Evolutionary conservation across 2,888 invertebrate species (phyloP).

Genomic region (Dorcus parallelipipedus): DNA sequence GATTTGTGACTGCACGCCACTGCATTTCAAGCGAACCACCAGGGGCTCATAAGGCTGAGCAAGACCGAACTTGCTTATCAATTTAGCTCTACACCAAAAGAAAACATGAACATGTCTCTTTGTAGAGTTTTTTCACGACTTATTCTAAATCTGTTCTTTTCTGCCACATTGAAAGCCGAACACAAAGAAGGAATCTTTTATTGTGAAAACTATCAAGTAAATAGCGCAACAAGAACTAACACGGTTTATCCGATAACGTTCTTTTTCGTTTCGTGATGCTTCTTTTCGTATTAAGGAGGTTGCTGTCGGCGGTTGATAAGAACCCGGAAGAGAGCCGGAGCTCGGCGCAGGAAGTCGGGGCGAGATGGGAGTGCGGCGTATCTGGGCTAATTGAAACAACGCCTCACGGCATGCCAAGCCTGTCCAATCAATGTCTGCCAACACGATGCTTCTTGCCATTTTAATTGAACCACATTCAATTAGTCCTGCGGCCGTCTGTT

Average conservation of each 20-base stretch:
- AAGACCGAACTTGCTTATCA: too few relatives aligned
- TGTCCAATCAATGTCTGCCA: conserved; percentile 30
- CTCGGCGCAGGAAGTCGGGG: conserved; percentile 18
- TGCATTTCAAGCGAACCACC: conserved; percentile 25
- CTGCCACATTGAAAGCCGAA: too few relatives aligned
- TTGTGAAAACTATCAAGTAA: too few relatives aligned
- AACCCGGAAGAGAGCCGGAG: conserved; percentile 13
- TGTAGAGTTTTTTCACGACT: too few relatives aligned
- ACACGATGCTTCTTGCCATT: conserved; percentile 28
- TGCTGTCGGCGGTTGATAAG: conserved; percentile 20
- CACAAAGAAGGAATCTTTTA: too few relatives aligned
- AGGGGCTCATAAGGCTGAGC: conserved; percentile 15
- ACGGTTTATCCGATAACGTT: too few relatives aligned
- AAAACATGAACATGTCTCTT: too few relatives aligned
- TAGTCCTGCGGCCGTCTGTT: conserved; percentile 1
- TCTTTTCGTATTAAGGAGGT: background rate
- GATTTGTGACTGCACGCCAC: conserved; percentile 22
- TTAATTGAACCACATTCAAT: conserved; percentile 24
- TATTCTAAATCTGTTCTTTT: too few relatives aligned
- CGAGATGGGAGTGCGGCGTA: conserved; percentile 18
- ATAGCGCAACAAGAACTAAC: too few relatives aligned
- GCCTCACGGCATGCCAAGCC: conserved; percentile 30
- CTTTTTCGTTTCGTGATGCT: too few relatives aligned
- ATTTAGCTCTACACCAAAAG: too few relatives aligned
- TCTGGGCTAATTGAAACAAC: conserved; percentile 32